phyloP scores from a whole-genome alignment of 2,888 invertebrate species.

The Megaustenia siamemsis region DNA sequence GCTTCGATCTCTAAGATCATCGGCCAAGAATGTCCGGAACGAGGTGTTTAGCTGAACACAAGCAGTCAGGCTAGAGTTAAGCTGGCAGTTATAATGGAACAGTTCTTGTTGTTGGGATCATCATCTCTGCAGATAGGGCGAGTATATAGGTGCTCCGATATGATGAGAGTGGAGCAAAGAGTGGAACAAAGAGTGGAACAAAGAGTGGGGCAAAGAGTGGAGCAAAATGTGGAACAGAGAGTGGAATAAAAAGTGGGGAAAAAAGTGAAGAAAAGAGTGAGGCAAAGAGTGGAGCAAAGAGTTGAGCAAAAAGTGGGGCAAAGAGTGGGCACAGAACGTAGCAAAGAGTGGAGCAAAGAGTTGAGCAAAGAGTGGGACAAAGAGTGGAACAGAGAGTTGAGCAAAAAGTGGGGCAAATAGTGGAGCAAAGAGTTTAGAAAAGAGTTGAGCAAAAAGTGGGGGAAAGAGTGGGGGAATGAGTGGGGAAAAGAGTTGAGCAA shows the following conservation, averaged over 20 bases:
- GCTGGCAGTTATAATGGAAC: no score
- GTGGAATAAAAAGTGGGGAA: not conserved
- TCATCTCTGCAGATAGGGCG: no score
- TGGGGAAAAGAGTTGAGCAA: not conserved
- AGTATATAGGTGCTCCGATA: no score
- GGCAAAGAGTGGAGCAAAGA: not conserved
- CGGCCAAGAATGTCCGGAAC: no score
- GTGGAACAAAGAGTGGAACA: not conserved
- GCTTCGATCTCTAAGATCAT: no score
- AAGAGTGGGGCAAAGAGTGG: not conserved
- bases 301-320: not conserved
- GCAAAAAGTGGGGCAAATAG: not conserved
- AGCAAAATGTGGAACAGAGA: not conserved
- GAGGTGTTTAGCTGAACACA: no score
- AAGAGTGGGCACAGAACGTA: conserved; percentile 19
- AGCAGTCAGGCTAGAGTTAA: no score
- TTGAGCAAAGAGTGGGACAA: not conserved
- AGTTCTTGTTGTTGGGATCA: no score
- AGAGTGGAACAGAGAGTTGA: not conserved
- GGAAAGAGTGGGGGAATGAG: not conserved
- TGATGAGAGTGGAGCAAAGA: not conserved
- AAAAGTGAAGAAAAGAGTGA: not conserved
- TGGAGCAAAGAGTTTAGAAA: not conserved
- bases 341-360: not conserved
- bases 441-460: not conserved